Evolutionary conservation across 1,140 invertebrate species (phyloP).

Genomic region (Geopemphigus sp.): DNA sequence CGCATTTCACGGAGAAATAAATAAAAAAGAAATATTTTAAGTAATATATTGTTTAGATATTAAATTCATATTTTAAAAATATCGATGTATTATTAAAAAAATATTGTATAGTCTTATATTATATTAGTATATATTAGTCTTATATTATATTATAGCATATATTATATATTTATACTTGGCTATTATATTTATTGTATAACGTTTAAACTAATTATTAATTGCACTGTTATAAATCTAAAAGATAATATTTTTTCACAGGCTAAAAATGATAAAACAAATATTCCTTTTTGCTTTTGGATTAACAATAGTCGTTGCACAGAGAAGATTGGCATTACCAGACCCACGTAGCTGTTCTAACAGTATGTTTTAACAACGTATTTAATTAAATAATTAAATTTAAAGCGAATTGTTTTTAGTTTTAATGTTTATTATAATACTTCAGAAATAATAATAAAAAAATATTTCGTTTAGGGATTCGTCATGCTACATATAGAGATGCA

Average conservation of each 20-base stretch:
- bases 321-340: constrained; percentile 80
- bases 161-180: no score
- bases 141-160: no score
- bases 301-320: constrained; percentile 70
- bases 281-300: constrained; percentile 66
- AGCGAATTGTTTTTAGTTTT: neutral
- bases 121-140: no score
- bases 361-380: constrained; percentile 59
- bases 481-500: constrained; percentile 80
- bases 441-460: neutral
- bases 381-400: neutral
- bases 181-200: no score
- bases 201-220: no score
- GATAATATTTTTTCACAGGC: constrained; percentile 1
- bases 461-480: constrained; percentile 68
- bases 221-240: no score
- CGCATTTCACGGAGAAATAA: no score
- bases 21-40: no score
- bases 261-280: constrained; percentile 57
- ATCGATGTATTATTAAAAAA: no score
- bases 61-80: no score
- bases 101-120: no score
- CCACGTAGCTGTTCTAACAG: constrained; percentile 82
- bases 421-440: neutral
- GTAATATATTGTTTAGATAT: no score